phyloP scores from a whole-genome alignment of 2,888 invertebrate species.

The Julus scanicus region DNA sequence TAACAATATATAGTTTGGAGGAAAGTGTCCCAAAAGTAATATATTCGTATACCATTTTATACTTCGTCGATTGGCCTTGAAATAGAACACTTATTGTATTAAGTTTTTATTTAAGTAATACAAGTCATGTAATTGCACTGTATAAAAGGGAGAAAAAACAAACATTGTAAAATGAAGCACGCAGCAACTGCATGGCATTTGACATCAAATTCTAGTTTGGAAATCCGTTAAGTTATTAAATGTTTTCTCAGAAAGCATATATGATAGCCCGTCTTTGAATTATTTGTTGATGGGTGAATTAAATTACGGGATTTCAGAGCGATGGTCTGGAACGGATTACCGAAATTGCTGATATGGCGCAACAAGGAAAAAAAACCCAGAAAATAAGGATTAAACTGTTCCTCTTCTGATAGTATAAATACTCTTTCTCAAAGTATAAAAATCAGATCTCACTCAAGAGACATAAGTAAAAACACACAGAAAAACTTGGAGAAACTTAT shows the following conservation, averaged over 20 bases:
- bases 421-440: not conserved
- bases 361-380: not conserved
- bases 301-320: constrained; percentile 4
- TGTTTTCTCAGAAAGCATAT: not conserved
- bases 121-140: too few species aligned
- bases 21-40: too few species aligned
- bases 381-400: not conserved
- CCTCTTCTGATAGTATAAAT: not conserved
- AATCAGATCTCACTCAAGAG: not conserved
- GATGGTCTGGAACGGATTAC: not conserved
- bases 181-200: too few species aligned
- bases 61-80: too few species aligned
- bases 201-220: not conserved
- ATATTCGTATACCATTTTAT: too few species aligned
- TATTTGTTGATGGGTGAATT: not conserved
- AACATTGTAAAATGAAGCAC: too few species aligned
- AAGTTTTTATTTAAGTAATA: too few species aligned
- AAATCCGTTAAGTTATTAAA: not conserved
- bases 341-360: not conserved
- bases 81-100: too few species aligned
- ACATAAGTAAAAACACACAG: not conserved
- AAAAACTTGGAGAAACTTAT: not conserved
- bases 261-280: not conserved
- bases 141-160: too few species aligned
- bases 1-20: too few species aligned